Percentiles rank a stretch among this genome's conserved stretches.
These are phyloP conservation scores for Glaucomys volans DNA, from an alignment of 2,113 vertebrate genomes.

Conservation along the genomic window DNA sequence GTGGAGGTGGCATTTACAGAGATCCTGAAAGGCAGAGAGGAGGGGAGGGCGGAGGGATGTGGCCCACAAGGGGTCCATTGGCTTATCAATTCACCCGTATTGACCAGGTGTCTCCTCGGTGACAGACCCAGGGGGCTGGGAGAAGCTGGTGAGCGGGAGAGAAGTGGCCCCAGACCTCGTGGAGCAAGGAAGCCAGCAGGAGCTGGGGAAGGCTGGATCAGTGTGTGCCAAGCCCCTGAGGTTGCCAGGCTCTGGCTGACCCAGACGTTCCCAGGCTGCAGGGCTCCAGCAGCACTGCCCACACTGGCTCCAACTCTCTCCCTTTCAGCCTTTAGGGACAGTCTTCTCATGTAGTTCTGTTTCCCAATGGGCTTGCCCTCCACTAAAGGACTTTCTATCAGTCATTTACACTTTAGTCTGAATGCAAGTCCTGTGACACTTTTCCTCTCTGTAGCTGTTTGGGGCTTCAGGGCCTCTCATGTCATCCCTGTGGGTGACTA, in stretches of 20 bases:
- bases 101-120: background rate
- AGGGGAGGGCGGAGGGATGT: background rate
- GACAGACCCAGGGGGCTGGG: background rate
- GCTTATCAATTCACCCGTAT: background rate
- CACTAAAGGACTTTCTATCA: background rate
- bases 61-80: background rate
- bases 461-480: background rate
- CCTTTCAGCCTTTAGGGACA: background rate
- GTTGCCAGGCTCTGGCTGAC: background rate
- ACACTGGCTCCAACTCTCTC: background rate
- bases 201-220: background rate
- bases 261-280: background rate
- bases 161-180: background rate
- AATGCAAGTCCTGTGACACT: background rate
- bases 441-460: background rate
- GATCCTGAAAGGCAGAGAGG: background rate
- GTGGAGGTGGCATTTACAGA: background rate
- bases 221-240: background rate
- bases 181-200: background rate
- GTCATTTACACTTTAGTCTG: conserved; percentile 1
- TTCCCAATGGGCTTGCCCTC: background rate
- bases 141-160: background rate
- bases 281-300: background rate
- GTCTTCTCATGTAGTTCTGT: too few relatives aligned
- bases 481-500: background rate